Percentiles rank a stretch among this genome's conserved stretches.
Evolutionary conservation across 2,888 invertebrate species (phyloP).

Genomic region (Drosophila sordidula): DNA sequence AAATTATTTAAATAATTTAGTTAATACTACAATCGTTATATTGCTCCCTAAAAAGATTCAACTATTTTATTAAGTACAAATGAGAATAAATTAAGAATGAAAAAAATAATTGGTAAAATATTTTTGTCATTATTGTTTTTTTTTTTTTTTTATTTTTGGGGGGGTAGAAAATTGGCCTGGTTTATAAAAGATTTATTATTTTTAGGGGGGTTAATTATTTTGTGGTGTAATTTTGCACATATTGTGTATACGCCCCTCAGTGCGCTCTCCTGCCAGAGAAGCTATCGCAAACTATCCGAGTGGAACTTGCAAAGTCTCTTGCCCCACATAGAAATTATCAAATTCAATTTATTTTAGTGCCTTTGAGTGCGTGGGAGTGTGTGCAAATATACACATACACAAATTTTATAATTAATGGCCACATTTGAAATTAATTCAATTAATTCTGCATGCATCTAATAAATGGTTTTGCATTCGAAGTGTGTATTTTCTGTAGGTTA

Average conservation of each 20-base stretch:
- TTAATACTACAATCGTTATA: too few relatives aligned
- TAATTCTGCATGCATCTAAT: background rate
- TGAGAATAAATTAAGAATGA: too few relatives aligned
- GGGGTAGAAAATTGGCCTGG: too few relatives aligned
- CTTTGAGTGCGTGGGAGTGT: background rate
- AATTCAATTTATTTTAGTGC: conserved; percentile 22
- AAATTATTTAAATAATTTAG: too few relatives aligned
- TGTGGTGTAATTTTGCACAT: too few relatives aligned
- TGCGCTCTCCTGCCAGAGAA: background rate
- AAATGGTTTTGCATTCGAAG: background rate
- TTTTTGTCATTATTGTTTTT: too few relatives aligned
- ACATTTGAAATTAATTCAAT: conserved; percentile 17
- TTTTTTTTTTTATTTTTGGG: too few relatives aligned
- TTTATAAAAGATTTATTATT: too few relatives aligned
- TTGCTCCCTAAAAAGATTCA: too few relatives aligned
- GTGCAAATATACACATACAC: background rate
- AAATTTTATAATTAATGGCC: conserved; percentile 7
- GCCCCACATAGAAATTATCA: conserved; percentile 3
- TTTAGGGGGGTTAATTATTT: too few relatives aligned
- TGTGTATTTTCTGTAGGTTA: background rate
- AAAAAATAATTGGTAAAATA: too few relatives aligned
- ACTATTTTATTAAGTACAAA: too few relatives aligned
- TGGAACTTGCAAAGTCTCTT: background rate
- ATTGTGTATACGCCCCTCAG: conserved; percentile 6
- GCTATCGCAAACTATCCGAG: background rate